Base-by-base conservation (phyloP, 2,888 invertebrate species). In the Serrognathus titanus region DNA sequence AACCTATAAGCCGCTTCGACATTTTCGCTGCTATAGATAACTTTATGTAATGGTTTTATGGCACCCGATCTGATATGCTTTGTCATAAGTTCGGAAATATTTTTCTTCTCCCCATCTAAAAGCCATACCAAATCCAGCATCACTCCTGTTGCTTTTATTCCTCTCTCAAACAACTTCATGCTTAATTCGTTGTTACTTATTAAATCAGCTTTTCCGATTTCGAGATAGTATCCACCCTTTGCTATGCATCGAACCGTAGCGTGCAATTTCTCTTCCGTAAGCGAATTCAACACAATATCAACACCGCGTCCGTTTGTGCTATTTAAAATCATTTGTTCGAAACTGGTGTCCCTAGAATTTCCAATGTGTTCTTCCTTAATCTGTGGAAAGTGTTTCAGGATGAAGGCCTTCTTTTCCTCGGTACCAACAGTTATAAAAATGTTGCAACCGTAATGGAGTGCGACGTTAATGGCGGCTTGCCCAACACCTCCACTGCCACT, bases 371-470 rank as follows among this genome's bases (percentile, higher is more conserved):
- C 79, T 53, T 88, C 88, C 48, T 81, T 10, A 35, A 63, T 51
- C 37, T 58, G 39, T 0, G 95, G 95, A 83, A 94, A 97, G 47
- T 85, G 84, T 68, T 85, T 81, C 75, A 88, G 7, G 61, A 97
- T 80, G 79, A 90, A 95, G 48, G 90, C 86, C 63, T 89, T 84
- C 79, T 96, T 95, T 66, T 92, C 91, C 54, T 83, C 73, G 48
- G 90, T 89, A 55, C 92, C 93, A 52, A 94, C 94, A 0, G 96
- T 97, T 11, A 95, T 92, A 79, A 82, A 94, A 8, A 94, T 94
- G 46, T 82, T 84, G 68, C 88, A 82, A 2, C 84, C 85, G 64
- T 81, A 78, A 54, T 81, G 79, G 9, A 88, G 75, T 0, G 87
- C 86, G 36, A 88, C 80, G 20, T 84, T 77, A 59, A 90, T 89